These are phyloP conservation scores for Gambelia wislizenii DNA, from an alignment of 2,797 vertebrate species.

Conservation along the genomic window DNA sequence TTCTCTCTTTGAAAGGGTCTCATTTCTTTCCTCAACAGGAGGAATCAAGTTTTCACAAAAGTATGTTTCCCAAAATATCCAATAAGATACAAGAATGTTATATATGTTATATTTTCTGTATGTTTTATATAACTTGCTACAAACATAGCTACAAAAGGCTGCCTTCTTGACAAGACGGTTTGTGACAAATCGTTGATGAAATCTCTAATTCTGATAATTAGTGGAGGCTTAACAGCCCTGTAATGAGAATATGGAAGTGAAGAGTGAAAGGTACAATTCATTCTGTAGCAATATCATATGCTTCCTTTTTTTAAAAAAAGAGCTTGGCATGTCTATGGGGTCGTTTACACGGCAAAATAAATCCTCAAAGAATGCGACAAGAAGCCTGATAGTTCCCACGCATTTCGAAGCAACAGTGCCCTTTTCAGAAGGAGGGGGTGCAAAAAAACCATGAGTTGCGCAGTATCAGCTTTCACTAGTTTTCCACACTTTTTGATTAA, in stretches of 20 bases:
- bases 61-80: slow-evolving; percentile 6
- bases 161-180: not conserved
- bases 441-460: no score
- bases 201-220: slow-evolving; percentile 25
- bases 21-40: not conserved
- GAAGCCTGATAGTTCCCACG: no score
- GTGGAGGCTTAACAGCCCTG: not conserved
- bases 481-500: no score
- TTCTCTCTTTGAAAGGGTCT: not conserved
- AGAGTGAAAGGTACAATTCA: slow-evolving; percentile 1
- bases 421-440: no score
- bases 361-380: no score
- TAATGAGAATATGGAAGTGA: not conserved
- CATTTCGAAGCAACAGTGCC: no score
- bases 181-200: not conserved
- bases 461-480: no score
- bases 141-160: not conserved
- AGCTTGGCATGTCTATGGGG: no score
- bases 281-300: not conserved
- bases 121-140: not conserved
- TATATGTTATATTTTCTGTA: slow-evolving; percentile 1
- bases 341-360: no score
- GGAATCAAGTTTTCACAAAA: not conserved
- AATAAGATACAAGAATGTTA: not conserved
- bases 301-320: not conserved